Evolutionary conservation across 2,888 invertebrate genomes (phyloP), one percentile per base, ranked within the genome.

Genomic region (Zeuzera pyrina): DNA sequence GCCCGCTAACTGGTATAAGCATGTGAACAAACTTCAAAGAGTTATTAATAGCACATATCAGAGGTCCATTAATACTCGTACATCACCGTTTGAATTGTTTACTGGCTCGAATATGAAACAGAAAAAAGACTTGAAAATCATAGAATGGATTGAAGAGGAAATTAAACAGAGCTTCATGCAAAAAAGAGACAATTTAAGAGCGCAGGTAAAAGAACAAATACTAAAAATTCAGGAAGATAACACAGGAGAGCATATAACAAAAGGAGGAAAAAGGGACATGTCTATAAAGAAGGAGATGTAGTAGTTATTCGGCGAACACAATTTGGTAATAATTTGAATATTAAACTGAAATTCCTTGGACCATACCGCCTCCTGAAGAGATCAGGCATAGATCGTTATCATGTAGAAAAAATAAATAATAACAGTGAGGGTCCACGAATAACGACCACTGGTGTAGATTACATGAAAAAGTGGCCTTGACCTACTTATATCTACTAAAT

Each of bases 81-180:
- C 31, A 5, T 36, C 42, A 4, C 47, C 46, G 4, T 47, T 56
- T 35, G 42, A 53, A 28, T 10, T 55, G 7, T 25, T 57, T 23
- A 37, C 45, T n/a, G 57, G 51, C 12, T 33, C 39, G 2, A 34
- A 33, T 13, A 48, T 56, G 45, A 46, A 35, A 32, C 43, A 33
- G 12, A 40, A 42, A 25, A 44, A 43, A 23, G 35, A 35, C 12
- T 2, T 31, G 2, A 21, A 31, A 11, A 11, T 35, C 8, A 2
- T 12, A 2, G 10, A 24, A 7, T 7, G 33, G 2, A 16, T 36
- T 6, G 15, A 33, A 21, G 15, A 32, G 15, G 27, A 28, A 24
- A 15, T 15, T 8, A 16, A 3, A 4, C 1, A 36, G 41, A 15
- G 15, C 19, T n/a, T n/a, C n/a, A n/a, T n/a, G n/a, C n/a, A n/a